Conservation (phyloP, 2,797 vertebrate genomes). For the Sebastes melanostomus region DNA sequence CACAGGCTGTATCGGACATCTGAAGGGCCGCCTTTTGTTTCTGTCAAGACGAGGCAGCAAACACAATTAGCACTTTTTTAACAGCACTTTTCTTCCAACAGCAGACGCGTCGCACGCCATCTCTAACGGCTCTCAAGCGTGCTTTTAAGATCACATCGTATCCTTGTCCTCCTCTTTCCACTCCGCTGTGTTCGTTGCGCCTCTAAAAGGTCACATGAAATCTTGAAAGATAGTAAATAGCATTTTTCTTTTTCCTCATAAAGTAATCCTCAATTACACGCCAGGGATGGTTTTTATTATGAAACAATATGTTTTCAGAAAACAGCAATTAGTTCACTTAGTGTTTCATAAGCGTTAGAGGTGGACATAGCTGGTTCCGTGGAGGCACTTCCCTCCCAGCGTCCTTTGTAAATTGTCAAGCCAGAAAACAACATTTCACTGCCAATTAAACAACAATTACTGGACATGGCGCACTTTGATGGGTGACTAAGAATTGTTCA, state of each 20-base stretch:
- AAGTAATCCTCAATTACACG: slow-evolving; percentile 1
- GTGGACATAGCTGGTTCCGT: slow-evolving; percentile 7
- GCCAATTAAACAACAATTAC: slow-evolving; percentile 79
- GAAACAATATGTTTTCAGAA: slow-evolving; percentile 35
- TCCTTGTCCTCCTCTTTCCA: slow-evolving; percentile 1
- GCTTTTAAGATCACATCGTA: slow-evolving; percentile 1
- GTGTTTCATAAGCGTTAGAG: slow-evolving; percentile 23
- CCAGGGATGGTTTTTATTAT: slow-evolving; percentile 12
- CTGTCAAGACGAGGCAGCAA: slow-evolving; percentile 19
- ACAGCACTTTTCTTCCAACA: background rate
- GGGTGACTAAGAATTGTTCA: slow-evolving; percentile 61
- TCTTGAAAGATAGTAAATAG: background rate
- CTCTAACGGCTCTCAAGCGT: background rate
- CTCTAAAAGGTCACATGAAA: slow-evolving; percentile 14
- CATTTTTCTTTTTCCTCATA: background rate
- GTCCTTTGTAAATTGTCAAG: slow-evolving; percentile 62
- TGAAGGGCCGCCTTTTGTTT: slow-evolving; percentile 28
- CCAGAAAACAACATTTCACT: slow-evolving; percentile 77
- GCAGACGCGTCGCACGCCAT: background rate
- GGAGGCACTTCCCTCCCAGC: slow-evolving; percentile 13
- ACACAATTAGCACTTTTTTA: slow-evolving; percentile 41
- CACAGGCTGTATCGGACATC: slow-evolving; percentile 27
- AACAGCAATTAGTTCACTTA: slow-evolving; percentile 37
- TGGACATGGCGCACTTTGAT: slow-evolving; percentile 59
- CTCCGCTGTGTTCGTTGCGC: background rate